Base-by-base conservation (phyloP, 2,888 invertebrate genomes). In the Ephialtes manifestator region DNA sequence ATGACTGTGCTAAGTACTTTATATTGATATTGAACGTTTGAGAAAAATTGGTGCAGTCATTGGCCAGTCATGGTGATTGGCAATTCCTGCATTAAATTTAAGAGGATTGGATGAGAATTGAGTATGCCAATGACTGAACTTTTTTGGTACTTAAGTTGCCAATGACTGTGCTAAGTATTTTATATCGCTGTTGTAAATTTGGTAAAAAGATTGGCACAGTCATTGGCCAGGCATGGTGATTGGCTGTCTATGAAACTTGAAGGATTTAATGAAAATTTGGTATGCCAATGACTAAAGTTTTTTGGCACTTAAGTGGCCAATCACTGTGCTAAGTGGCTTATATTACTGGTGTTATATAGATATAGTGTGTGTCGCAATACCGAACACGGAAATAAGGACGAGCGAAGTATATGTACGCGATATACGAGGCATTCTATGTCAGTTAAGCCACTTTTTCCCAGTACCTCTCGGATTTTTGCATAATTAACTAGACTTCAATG, bases 351-450 rank as follows among this genome's bases (percentile, higher is more conserved):
- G 11, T 11, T 4, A 18, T 13, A 20, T 18, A 43, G 11, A 43
- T 39, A 39, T 10, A 39, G 20, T 13, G 7, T 1, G 43, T 11
- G 18, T 43, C 2, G 65, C 65, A 65, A 65, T 43, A 65, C 65
- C 39, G 35, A 65, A 4, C 65, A n/a, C 65, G 65, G 65, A 65
- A 65, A 65, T 65, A 65, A 65, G 39, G 65, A 65, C 65, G 65
- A 20, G 11, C 20, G 20, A 65, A 20, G 11, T 18, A 39, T 43
- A 20, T 10, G 20, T 13, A 20, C n/a, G n/a, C 8, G 2, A 20
- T 18, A 18, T 65, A 39, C 11, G 28, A 4, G 58, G 13, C 58
- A 28, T 55, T 55, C 55, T 55, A 20, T 55, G 55, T 5, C 15
- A 48, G n/a, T 48, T 10, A 5, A 3, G 3, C 46, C 0, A 46